Conservation (phyloP, 2,888 invertebrate species). For the Zygothrica quintamaculata region DNA sequence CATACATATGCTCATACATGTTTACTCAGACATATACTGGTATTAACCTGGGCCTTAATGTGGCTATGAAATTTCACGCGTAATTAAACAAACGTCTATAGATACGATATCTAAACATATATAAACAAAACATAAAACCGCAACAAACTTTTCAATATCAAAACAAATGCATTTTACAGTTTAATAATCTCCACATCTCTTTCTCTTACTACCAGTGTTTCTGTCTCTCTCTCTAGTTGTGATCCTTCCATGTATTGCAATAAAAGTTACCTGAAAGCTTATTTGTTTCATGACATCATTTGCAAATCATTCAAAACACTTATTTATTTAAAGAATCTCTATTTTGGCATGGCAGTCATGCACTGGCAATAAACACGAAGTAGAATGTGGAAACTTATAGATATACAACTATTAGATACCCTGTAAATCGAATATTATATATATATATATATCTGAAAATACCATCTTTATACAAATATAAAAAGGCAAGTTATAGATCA, state of each 20-base stretch:
- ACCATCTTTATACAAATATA: no score
- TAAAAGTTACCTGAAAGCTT: background rate
- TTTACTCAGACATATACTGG: slow-evolving; percentile 19
- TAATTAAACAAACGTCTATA: slow-evolving; percentile 57
- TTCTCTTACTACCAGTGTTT: background rate
- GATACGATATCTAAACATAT: slow-evolving; percentile 12
- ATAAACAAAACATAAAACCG: slow-evolving; percentile 15
- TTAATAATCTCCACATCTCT: background rate
- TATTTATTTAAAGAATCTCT: slow-evolving; percentile 48
- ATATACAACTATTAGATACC: slow-evolving; percentile 21
- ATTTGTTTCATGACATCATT: slow-evolving; percentile 50
- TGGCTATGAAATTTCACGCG: slow-evolving; percentile 59
- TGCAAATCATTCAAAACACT: slow-evolving; percentile 20
- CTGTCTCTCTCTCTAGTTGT: background rate
- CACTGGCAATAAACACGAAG: slow-evolving; percentile 36
- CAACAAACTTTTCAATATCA: slow-evolving; percentile 11
- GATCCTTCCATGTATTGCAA: slow-evolving; percentile 14
- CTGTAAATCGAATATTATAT: slow-evolving; percentile 11
- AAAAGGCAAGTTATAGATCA: background rate
- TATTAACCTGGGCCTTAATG: slow-evolving; percentile 23
- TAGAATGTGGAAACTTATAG: background rate
- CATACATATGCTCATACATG: background rate
- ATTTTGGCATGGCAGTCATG: slow-evolving; percentile 66
- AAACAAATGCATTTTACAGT: slow-evolving; percentile 34
- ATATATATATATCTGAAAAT: no score